Percentiles rank a stretch among this genome's conserved stretches.
phyloP scores from a whole-genome alignment of 2,888 invertebrate genomes.

The Lepidochitona cinerea region DNA sequence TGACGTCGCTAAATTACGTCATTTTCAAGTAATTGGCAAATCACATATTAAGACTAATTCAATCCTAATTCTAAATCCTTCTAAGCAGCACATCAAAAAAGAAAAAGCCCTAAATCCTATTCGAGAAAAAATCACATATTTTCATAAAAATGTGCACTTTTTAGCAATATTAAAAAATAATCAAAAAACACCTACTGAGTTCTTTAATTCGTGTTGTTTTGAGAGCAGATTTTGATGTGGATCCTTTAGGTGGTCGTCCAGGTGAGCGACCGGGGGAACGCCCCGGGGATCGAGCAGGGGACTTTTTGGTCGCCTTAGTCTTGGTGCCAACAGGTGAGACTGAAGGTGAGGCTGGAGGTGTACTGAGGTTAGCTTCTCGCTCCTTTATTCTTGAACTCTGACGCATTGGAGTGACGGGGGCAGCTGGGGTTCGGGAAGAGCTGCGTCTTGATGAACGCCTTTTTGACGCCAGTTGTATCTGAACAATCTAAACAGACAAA shows the following conservation, averaged over 20 bases:
- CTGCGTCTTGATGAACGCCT: not conserved
- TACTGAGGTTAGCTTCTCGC: slow-evolving; percentile 11
- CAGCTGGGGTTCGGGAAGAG: not conserved
- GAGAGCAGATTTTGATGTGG: slow-evolving; percentile 4
- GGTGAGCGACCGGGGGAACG: not conserved
- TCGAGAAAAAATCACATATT: too few relatives aligned
- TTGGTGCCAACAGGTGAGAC: not conserved
- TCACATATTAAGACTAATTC: too few relatives aligned
- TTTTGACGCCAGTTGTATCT: too few relatives aligned
- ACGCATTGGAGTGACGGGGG: slow-evolving; percentile 20
- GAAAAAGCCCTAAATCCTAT: too few relatives aligned
- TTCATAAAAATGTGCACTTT: too few relatives aligned
- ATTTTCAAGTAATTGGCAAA: too few relatives aligned
- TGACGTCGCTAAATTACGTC: too few relatives aligned
- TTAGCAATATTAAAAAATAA: too few relatives aligned
- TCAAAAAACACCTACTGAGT: too few relatives aligned
- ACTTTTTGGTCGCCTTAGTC: not conserved
- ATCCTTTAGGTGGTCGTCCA: not conserved
- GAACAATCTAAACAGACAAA: too few relatives aligned
- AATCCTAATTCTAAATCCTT: too few relatives aligned
- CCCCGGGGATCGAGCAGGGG: not conserved
- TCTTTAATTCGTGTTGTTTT: not conserved
- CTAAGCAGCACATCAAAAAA: too few relatives aligned
- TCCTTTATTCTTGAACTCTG: slow-evolving; percentile 4
- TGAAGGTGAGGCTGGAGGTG: slow-evolving; percentile 13